A percentile compares a stretch with the other conserved stretches of the same genome.
These are phyloP conservation scores for Lathronympha strigana DNA, from an alignment of 2,888 invertebrate genomes.

Conservation along the genomic window DNA sequence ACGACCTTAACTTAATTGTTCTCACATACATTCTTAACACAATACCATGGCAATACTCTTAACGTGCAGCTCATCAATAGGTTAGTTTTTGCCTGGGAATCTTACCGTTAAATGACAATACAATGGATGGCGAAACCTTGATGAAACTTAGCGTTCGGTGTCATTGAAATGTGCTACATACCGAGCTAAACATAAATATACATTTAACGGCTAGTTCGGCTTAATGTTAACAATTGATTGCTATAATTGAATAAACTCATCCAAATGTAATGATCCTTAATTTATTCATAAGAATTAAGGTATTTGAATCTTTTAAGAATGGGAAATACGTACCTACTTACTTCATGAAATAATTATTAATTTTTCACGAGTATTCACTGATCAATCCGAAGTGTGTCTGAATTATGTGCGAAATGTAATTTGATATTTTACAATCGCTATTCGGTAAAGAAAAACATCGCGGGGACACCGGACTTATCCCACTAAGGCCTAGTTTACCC, in stretches of 20 bases:
- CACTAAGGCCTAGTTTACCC: too few species aligned
- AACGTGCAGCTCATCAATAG: slow-evolving; percentile 46
- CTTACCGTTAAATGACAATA: slow-evolving; percentile 39
- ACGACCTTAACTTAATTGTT: slow-evolving; percentile 44
- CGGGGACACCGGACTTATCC: too few species aligned
- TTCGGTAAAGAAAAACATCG: too few species aligned
- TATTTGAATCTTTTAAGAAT: too few species aligned
- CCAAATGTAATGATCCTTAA: not conserved
- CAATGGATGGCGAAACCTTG: slow-evolving; percentile 48
- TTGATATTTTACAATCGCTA: too few species aligned
- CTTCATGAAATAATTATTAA: too few species aligned
- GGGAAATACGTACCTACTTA: too few species aligned
- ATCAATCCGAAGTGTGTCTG: too few species aligned
- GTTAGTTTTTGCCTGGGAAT: slow-evolving; percentile 47
- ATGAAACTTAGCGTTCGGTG: slow-evolving; percentile 29
- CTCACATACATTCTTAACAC: slow-evolving; percentile 47
- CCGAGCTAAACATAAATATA: slow-evolving; percentile 21
- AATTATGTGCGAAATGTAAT: too few species aligned
- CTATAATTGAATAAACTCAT: too few species aligned
- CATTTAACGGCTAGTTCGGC: not conserved
- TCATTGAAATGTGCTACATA: slow-evolving; percentile 40
- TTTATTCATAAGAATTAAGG: too few species aligned
- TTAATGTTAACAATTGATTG: not conserved
- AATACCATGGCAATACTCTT: slow-evolving; percentile 44
- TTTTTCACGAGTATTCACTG: too few species aligned